Percentiles rank a stretch among this genome's conserved stretches.
phyloP scores from a whole-genome alignment of 1,140 invertebrate genomes.

The Cyphomyrmex costatus region DNA sequence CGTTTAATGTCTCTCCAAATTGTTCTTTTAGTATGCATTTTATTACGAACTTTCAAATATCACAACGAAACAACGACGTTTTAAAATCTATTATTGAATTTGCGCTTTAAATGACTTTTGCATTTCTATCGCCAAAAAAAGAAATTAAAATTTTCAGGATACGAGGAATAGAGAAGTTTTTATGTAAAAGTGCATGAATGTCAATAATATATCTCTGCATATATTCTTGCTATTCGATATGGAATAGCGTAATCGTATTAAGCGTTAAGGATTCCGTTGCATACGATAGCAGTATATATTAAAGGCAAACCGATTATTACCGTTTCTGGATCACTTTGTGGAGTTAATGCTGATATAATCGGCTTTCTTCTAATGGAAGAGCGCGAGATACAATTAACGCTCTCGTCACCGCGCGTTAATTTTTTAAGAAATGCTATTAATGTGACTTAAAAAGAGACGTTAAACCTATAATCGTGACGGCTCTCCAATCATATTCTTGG shows the following conservation, averaged over 20 bases:
- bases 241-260: constrained; percentile 44
- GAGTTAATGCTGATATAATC: constrained; percentile 20
- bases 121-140: not conserved
- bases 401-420: not conserved
- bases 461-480: not conserved
- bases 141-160: not conserved
- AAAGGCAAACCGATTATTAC: constrained; percentile 53
- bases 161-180: constrained; percentile 9
- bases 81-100: not conserved
- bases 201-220: constrained; percentile 7
- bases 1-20: not conserved
- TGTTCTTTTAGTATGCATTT: not conserved
- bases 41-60: not conserved
- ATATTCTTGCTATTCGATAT: constrained; percentile 20
- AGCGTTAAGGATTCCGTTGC: constrained; percentile 34
- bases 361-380: constrained; percentile 22
- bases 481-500: constrained; percentile 4
- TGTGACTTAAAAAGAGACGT: not conserved
- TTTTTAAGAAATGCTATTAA: not conserved
- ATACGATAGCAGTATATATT: constrained; percentile 45
- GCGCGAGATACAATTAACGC: constrained; percentile 7
- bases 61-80: constrained; percentile 9
- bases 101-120: constrained; percentile 1
- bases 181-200: constrained; percentile 9
- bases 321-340: constrained; percentile 64